phyloP scores from a whole-genome alignment of 2,113 vertebrate genomes.

The Tor tambroides region DNA sequence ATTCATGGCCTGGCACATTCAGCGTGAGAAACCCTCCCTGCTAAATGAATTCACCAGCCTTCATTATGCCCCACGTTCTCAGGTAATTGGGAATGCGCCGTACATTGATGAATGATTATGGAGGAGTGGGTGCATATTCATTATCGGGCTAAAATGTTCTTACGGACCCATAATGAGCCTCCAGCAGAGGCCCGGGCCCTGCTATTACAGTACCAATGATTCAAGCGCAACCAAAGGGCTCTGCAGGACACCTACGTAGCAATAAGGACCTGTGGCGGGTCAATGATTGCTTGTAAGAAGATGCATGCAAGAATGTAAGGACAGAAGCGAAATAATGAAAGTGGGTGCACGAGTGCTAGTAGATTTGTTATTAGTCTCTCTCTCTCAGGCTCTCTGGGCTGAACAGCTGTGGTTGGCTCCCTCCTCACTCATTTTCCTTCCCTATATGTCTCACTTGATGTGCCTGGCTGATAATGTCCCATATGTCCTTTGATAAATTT shows the following conservation, averaged over 20 bases:
- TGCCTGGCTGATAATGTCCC: conserved; percentile 64
- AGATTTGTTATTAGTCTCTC: conserved; percentile 25
- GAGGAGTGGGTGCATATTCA: conserved; percentile 50
- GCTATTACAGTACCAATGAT: neutral
- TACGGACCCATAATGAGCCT: conserved; percentile 50
- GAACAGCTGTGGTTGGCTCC: conserved; percentile 37
- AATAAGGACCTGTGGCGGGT: neutral
- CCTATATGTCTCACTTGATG: conserved; percentile 62
- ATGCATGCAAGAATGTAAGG: neutral
- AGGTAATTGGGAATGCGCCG: conserved; percentile 52
- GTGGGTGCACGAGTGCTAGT: neutral
- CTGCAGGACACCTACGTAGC: neutral
- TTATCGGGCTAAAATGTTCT: conserved; percentile 56
- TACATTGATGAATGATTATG: conserved; percentile 61
- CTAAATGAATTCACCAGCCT: conserved; percentile 62
- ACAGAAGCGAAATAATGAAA: neutral
- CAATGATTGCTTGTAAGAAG: neutral
- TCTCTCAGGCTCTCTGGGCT: neutral
- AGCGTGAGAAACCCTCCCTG: conserved; percentile 16
- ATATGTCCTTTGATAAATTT: conserved; percentile 62
- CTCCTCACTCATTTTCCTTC: conserved; percentile 59
- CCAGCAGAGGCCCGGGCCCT: conserved; percentile 19
- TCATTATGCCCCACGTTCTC: conserved; percentile 52
- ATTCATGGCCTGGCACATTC: neutral
- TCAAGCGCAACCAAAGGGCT: neutral